A percentile compares a stretch with the other conserved stretches of the same genome.
phyloP scores from a whole-genome alignment of 2,888 invertebrate species.

The Poecilus cupreus region DNA sequence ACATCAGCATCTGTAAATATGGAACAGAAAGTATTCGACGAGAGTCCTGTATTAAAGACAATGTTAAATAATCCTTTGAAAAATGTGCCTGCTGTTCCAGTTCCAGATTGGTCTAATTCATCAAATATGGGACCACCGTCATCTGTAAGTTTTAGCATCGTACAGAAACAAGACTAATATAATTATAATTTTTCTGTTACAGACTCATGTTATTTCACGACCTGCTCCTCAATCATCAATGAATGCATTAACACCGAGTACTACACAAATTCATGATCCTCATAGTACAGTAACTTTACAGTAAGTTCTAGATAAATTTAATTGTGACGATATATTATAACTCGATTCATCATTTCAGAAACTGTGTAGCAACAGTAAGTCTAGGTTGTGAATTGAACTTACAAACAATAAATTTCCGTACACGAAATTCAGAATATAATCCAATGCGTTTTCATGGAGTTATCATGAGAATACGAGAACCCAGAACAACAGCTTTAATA shows the following conservation, averaged over 20 bases:
- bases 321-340: neutral
- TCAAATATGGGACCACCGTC: conserved; percentile 60
- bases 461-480: conserved; percentile 88
- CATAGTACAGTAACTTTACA: conserved; percentile 74
- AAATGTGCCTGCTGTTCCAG: conserved; percentile 70
- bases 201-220: conserved; percentile 24
- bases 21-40: conserved; percentile 64
- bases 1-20: conserved; percentile 45
- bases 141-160: conserved; percentile 27
- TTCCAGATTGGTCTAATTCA: conserved; percentile 70
- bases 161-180: neutral
- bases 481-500: conserved; percentile 83
- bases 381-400: conserved; percentile 83
- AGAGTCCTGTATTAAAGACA: conserved; percentile 68
- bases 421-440: conserved; percentile 89
- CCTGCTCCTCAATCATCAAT: conserved; percentile 60
- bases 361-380: conserved; percentile 88
- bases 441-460: conserved; percentile 88
- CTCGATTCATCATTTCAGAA: conserved; percentile 76
- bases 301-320: conserved; percentile 65
- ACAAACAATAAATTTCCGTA: conserved; percentile 84
- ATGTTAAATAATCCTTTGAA: conserved; percentile 71
- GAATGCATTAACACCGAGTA: conserved; percentile 43
- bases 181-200: conserved; percentile 66
- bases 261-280: conserved; percentile 72